Conservation (phyloP, 2,113 vertebrate species). For the Apaloderma vittatum region DNA sequence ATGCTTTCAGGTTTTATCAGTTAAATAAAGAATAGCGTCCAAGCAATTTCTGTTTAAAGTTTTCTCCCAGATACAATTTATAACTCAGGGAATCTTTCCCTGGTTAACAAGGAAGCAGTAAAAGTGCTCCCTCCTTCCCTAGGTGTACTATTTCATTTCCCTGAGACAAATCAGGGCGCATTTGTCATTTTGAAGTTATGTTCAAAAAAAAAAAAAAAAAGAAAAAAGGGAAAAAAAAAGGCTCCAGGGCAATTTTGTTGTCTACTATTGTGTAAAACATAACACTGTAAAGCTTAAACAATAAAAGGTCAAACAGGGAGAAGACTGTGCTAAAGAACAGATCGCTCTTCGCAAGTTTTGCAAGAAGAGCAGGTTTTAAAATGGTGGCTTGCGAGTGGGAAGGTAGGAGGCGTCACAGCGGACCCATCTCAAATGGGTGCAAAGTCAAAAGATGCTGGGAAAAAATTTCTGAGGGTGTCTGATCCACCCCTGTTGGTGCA, state of each 20-base stretch:
- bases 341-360: neutral
- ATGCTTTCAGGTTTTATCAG: conserved; percentile 15
- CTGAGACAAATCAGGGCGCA: conserved; percentile 36
- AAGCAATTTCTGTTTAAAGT: neutral
- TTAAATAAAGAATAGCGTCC: conserved; percentile 42
- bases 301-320: conserved; percentile 48
- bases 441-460: neutral
- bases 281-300: conserved; percentile 27
- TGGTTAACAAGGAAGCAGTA: neutral
- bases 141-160: conserved; percentile 41
- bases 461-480: neutral
- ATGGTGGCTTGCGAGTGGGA: neutral
- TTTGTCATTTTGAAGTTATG: conserved; percentile 57
- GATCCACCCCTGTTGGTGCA: neutral
- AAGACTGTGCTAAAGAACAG: neutral
- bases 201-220: neutral
- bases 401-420: neutral
- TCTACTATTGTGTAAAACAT: conserved; percentile 39
- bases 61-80: conserved; percentile 21
- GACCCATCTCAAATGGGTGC: neutral
- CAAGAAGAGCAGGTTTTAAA: neutral
- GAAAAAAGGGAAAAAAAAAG: neutral
- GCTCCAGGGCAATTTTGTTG: conserved; percentile 42
- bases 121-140: neutral
- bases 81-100: neutral